Evolutionary conservation across 1,140 invertebrate genomes (phyloP).

Genomic region (Papilio aristodemus): DNA sequence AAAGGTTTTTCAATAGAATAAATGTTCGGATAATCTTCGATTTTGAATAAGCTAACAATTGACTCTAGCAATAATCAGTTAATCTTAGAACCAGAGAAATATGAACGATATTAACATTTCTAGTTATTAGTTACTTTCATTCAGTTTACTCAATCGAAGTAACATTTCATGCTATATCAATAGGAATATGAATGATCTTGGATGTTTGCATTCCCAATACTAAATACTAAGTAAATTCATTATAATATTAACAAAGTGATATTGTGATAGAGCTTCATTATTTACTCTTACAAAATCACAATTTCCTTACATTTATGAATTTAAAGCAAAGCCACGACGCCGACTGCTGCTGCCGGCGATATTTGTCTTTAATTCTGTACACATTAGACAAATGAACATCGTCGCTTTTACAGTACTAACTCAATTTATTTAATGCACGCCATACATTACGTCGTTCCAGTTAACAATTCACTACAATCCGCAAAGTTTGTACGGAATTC

Average conservation of each 20-base stretch:
- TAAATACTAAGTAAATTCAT: background rate
- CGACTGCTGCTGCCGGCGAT: conserved; percentile 35
- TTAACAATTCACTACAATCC: conserved; percentile 61
- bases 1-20: too few relatives aligned
- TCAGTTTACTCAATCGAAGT: too few relatives aligned
- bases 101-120: too few relatives aligned
- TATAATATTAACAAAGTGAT: background rate
- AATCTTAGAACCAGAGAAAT: too few relatives aligned
- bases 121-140: too few relatives aligned
- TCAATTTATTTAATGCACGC: conserved; percentile 76
- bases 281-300: conserved; percentile 27
- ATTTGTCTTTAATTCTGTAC: conserved; percentile 65
- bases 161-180: too few relatives aligned
- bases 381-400: conserved; percentile 71
- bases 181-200: too few relatives aligned
- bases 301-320: conserved; percentile 20
- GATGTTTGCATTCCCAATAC: too few relatives aligned
- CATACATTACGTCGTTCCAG: conserved; percentile 69
- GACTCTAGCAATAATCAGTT: too few relatives aligned
- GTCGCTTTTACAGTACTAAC: conserved; percentile 56
- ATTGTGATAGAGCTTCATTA: background rate
- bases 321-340: conserved; percentile 37
- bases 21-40: too few relatives aligned
- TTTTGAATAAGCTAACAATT: too few relatives aligned
- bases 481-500: conserved; percentile 59